Percentiles rank a stretch among this genome's conserved stretches.
These are phyloP conservation scores for Drosophila histrio DNA, from an alignment of 2,888 invertebrate genomes.

Conservation along the genomic window DNA sequence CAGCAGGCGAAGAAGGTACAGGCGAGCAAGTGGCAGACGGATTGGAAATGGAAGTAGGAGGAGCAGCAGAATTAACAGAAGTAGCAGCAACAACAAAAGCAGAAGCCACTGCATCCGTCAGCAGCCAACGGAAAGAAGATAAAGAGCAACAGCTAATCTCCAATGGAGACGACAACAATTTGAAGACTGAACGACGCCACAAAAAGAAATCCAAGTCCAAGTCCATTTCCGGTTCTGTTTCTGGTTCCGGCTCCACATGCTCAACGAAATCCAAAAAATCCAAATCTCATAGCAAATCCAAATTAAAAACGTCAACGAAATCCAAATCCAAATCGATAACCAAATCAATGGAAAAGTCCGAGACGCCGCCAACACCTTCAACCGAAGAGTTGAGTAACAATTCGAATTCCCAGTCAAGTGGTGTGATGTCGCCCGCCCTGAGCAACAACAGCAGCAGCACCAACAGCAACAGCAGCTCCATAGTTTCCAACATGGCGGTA, in stretches of 20 bases:
- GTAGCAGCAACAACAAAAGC: not conserved
- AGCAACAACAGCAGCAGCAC: not conserved
- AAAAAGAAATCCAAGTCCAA: not conserved
- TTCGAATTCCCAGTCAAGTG: not conserved
- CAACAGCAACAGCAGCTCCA: slow-evolving; percentile 28
- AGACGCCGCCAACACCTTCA: not conserved
- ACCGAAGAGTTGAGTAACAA: slow-evolving; percentile 38
- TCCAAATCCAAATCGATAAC: not conserved
- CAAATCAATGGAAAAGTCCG: not conserved
- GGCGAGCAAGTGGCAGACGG: not conserved
- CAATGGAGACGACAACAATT: not conserved
- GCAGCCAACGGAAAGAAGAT: not conserved
- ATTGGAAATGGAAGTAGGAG: not conserved
- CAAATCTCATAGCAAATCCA: not conserved
- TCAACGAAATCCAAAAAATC: not conserved
- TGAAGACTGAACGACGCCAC: slow-evolving; percentile 5
- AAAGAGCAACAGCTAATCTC: no score
- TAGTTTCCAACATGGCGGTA: slow-evolving; percentile 40
- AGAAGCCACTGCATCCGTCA: no score
- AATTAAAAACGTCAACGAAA: not conserved
- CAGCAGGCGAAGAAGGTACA: not conserved
- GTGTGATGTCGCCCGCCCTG: not conserved
- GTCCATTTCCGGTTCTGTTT: not conserved
- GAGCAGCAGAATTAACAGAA: not conserved
- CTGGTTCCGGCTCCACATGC: not conserved